These are phyloP conservation scores for Tor tambroides DNA, from an alignment of 2,113 vertebrate species.

Conservation along the genomic window DNA sequence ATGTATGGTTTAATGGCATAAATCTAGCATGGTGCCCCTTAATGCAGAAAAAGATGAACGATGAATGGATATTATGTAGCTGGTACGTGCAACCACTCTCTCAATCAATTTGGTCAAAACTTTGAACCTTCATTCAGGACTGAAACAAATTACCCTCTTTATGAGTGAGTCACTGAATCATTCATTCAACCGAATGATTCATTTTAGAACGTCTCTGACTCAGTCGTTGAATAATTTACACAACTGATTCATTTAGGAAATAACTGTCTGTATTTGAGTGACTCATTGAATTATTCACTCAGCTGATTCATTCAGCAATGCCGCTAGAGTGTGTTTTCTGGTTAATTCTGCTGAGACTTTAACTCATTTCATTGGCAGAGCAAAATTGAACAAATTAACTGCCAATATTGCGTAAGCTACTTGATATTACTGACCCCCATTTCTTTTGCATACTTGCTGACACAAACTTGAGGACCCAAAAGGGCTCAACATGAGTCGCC, in stretches of 20 bases:
- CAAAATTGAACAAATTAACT: background rate
- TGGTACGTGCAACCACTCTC: slow-evolving; percentile 51
- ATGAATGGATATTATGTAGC: slow-evolving; percentile 67
- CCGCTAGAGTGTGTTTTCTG: too few relatives aligned
- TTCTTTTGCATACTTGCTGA: background rate
- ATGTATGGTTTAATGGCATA: slow-evolving; percentile 62
- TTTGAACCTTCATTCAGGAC: background rate
- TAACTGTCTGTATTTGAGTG: background rate
- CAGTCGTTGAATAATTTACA: background rate
- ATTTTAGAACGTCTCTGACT: background rate
- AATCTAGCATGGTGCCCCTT: slow-evolving; percentile 53
- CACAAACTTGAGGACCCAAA: background rate
- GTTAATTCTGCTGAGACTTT: too few relatives aligned
- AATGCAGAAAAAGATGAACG: slow-evolving; percentile 68
- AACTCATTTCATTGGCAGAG: background rate
- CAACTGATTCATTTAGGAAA: background rate
- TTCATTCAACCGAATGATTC: background rate
- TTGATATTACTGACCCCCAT: background rate
- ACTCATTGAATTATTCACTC: background rate
- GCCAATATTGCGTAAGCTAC: background rate
- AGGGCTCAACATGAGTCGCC: background rate
- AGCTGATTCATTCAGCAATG: background rate
- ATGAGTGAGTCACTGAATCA: background rate
- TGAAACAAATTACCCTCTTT: background rate
- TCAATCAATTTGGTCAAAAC: slow-evolving; percentile 51